Conservation (phyloP, 2,888 invertebrate genomes). For the Tolmerus cingulatus region DNA sequence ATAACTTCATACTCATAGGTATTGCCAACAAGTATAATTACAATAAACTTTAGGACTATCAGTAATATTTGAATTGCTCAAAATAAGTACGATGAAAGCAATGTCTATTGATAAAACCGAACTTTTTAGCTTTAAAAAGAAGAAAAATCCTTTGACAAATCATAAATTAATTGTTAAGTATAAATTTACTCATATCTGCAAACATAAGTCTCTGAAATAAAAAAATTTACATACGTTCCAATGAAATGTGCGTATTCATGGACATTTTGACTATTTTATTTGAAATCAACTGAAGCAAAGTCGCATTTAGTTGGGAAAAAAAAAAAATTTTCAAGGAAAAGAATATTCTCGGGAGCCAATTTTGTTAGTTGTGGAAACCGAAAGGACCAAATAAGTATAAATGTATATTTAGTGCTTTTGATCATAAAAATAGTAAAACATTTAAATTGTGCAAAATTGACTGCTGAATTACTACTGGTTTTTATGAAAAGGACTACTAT, state of each 20-base stretch:
- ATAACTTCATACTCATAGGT: not conserved
- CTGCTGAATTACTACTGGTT: not conserved
- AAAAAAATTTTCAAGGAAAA: not conserved
- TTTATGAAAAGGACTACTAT: not conserved
- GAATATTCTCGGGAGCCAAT: slow-evolving; percentile 20
- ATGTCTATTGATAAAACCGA: not conserved
- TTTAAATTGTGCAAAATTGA: not conserved
- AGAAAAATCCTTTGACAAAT: not conserved
- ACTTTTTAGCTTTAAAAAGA: not conserved
- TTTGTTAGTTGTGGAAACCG: slow-evolving; percentile 1
- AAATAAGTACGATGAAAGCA: not conserved
- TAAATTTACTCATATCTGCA: not conserved
- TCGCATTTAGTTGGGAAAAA: not conserved
- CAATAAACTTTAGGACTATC: not conserved
- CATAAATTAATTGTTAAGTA: not conserved
- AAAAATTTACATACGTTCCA: not conserved
- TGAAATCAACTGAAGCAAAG: not conserved
- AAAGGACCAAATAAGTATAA: slow-evolving; percentile 29
- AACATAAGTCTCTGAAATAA: not conserved
- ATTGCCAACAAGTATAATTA: not conserved
- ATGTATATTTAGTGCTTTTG: slow-evolving; percentile 19
- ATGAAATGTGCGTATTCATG: slow-evolving; percentile 48
- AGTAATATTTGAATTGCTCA: not conserved
- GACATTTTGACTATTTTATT: slow-evolving; percentile 46
- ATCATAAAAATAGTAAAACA: not conserved